Evolutionary conservation across 53 echinoderm and acorn worm species (phyloP).

Genomic region (Astropecten irregularis): DNA sequence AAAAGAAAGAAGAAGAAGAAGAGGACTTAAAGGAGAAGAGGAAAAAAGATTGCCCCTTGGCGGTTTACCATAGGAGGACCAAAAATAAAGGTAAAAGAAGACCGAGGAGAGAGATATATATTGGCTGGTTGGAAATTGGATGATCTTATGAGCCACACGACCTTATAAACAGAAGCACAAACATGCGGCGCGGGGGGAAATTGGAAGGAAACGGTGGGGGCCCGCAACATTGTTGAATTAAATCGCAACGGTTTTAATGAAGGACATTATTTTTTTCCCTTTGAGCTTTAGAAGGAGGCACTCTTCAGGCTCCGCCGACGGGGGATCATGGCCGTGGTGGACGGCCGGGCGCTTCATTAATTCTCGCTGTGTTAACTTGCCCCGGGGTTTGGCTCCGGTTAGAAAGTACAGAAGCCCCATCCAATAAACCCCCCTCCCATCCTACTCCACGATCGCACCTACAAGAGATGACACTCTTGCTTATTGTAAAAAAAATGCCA

Average conservation of each 20-base stretch:
- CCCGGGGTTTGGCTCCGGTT: too few relatives aligned
- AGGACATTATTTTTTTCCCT: background rate
- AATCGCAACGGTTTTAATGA: constrained; percentile 68
- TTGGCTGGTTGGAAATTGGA: constrained; percentile 34
- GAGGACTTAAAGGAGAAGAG: background rate
- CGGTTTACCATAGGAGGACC: background rate
- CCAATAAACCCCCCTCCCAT: background rate
- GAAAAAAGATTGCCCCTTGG: constrained; percentile 29
- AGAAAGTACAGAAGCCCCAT: too few relatives aligned
- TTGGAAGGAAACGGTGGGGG: constrained; percentile 14
- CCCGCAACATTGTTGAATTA: constrained; percentile 71
- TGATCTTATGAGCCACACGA: constrained; percentile 26
- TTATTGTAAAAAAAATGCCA: too few relatives aligned
- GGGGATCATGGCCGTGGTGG: background rate
- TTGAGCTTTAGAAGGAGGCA: background rate
- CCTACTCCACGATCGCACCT: too few relatives aligned
- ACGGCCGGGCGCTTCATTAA: background rate
- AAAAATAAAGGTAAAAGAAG: background rate
- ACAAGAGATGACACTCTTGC: too few relatives aligned
- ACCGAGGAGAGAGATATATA: background rate
- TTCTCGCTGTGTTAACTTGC: constrained; percentile 34
- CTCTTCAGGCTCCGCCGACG: background rate
- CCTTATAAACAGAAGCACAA: constrained; percentile 23
- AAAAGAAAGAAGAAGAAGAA: constrained; percentile 17
- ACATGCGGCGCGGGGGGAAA: constrained; percentile 27